Evolutionary conservation across 2,888 invertebrate genomes (phyloP).

Genomic region (Lepidochitona cinerea): DNA sequence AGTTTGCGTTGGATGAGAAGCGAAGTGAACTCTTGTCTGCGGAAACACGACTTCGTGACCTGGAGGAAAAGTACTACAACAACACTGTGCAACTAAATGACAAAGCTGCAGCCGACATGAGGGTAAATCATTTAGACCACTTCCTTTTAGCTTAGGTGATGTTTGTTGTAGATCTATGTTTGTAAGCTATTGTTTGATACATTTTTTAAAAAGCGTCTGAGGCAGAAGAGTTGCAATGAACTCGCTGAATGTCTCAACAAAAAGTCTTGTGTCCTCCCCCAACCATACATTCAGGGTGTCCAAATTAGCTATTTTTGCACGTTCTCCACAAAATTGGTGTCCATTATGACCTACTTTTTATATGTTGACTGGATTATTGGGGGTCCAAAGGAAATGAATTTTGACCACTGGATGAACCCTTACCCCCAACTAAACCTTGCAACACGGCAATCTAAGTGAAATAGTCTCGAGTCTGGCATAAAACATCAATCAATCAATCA

Average conservation of each 20-base stretch:
- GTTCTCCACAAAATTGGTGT: too few species aligned
- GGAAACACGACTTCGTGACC: slow-evolving; percentile 58
- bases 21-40: slow-evolving; percentile 54
- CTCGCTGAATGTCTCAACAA: too few species aligned
- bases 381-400: neutral
- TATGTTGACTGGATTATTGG: too few species aligned
- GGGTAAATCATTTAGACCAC: slow-evolving; percentile 55
- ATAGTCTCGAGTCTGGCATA: neutral
- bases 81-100: slow-evolving; percentile 59
- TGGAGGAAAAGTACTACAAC: slow-evolving; percentile 65
- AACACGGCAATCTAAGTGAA: neutral
- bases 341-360: too few species aligned
- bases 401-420: neutral
- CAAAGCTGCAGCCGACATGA: slow-evolving; percentile 60
- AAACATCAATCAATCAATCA: neutral
- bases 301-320: too few species aligned
- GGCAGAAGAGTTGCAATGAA: too few species aligned
- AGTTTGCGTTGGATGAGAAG: slow-evolving; percentile 65
- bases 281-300: too few species aligned
- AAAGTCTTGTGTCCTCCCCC: too few species aligned
- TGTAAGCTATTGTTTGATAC: too few species aligned
- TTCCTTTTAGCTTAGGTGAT: too few species aligned
- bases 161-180: too few species aligned
- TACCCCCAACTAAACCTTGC: neutral
- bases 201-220: too few species aligned